Conservation (phyloP, 2,797 vertebrate species). For the Numenius phaeopus region DNA sequence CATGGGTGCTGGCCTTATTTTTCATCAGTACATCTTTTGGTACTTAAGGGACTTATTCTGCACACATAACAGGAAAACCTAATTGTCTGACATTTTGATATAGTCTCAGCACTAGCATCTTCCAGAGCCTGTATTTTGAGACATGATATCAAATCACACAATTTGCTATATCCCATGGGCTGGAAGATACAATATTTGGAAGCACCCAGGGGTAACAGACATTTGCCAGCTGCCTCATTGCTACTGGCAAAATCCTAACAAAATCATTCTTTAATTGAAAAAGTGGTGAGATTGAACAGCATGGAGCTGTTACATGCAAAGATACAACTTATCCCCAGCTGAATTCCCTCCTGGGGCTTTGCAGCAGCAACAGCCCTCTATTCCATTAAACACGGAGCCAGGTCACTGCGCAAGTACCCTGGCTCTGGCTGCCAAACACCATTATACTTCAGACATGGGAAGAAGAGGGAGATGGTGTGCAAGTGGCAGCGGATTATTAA, state of each 20-base stretch:
- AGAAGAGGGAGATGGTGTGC: neutral
- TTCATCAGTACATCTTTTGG: slow-evolving; percentile 15
- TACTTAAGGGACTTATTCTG: slow-evolving; percentile 19
- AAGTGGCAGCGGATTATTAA: slow-evolving; percentile 49
- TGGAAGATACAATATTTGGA: slow-evolving; percentile 38
- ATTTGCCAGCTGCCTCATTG: slow-evolving; percentile 7
- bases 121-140: slow-evolving; percentile 19
- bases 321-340: neutral
- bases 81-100: slow-evolving; percentile 1
- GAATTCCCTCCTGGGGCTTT: neutral
- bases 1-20: neutral
- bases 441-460: neutral
- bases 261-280: slow-evolving; percentile 60
- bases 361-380: neutral
- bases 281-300: slow-evolving; percentile 18
- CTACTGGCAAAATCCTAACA: slow-evolving; percentile 22
- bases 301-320: neutral
- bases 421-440: slow-evolving; percentile 12
- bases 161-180: neutral
- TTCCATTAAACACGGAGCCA: neutral
- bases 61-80: neutral
- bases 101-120: neutral
- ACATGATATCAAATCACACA: slow-evolving; percentile 3
- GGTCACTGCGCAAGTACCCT: neutral
- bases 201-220: slow-evolving; percentile 1